Conservation (phyloP, 23 tunicate species). For the Styela plicata region DNA sequence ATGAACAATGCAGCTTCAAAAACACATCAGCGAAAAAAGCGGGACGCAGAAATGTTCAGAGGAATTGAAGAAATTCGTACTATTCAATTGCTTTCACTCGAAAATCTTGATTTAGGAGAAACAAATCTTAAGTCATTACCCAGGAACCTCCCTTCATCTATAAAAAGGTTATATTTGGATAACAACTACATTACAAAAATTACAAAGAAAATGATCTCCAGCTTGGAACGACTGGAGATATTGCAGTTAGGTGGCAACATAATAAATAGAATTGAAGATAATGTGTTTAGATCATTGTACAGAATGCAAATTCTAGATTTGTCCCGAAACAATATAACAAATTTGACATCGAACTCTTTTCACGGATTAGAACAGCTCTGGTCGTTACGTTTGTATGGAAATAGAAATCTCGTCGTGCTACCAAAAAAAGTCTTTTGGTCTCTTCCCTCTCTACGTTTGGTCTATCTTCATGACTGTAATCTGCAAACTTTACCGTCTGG, state of each 20-base stretch:
- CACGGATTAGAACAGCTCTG: conserved; percentile 37
- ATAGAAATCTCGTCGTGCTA: conserved; percentile 32
- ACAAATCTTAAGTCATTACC: conserved; percentile 34
- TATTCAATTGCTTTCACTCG: conserved; percentile 12
- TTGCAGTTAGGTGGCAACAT: conserved; percentile 50
- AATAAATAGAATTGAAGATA: conserved; percentile 24
- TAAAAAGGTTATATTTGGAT: conserved; percentile 42
- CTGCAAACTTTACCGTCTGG: conserved; percentile 43
- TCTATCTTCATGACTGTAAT: conserved; percentile 73
- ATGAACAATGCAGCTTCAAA: neutral
- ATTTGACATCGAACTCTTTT: conserved; percentile 24
- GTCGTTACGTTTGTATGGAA: conserved; percentile 42
- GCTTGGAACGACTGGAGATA: conserved; percentile 23
- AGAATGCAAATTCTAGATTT: conserved; percentile 42
- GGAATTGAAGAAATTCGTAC: neutral
- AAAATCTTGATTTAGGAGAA: conserved; percentile 48
- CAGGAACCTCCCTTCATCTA: conserved; percentile 15
- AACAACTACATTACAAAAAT: conserved; percentile 32
- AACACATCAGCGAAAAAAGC: neutral
- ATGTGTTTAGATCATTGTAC: conserved; percentile 14
- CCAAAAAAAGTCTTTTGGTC: conserved; percentile 50
- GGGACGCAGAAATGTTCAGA: neutral
- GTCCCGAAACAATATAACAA: conserved; percentile 39
- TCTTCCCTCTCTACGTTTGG: conserved; percentile 10
- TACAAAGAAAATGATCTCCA: neutral